Conservation (phyloP, 2,888 invertebrate genomes). For the Troglohyphantes excavatus region DNA sequence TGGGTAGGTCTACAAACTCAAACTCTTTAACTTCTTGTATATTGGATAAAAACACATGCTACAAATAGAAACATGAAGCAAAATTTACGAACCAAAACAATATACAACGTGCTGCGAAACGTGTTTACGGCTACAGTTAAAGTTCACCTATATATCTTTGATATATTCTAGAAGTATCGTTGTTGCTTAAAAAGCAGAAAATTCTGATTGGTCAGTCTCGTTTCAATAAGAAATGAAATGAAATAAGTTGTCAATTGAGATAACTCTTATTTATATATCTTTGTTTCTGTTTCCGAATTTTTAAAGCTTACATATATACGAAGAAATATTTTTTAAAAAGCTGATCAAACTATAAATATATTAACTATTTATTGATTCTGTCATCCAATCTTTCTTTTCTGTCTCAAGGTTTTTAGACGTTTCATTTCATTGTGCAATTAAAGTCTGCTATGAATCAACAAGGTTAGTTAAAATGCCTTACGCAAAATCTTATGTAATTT, state of each 20-base stretch:
- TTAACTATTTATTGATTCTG: not conserved
- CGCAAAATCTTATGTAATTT: not conserved
- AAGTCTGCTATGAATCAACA: slow-evolving; percentile 43
- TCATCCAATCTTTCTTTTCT: not conserved
- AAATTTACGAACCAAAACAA: not conserved
- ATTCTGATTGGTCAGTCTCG: not conserved
- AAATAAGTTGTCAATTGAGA: not conserved
- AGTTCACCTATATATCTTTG: too few relatives aligned
- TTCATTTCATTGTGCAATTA: not conserved
- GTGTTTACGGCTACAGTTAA: not conserved
- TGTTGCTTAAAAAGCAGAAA: too few relatives aligned
- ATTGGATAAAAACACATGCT: too few relatives aligned
- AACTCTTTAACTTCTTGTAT: too few relatives aligned
- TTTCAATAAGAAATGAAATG: not conserved
- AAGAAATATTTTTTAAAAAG: too few relatives aligned
- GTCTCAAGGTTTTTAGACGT: not conserved
- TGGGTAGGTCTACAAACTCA: not conserved
- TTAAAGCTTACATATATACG: too few relatives aligned
- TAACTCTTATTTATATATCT: not conserved
- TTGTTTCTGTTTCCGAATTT: not conserved
- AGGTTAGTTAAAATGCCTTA: slow-evolving; percentile 15
- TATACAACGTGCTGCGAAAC: not conserved
- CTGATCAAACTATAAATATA: too few relatives aligned
- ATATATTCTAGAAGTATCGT: too few relatives aligned
- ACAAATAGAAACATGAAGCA: too few relatives aligned